Percentiles rank a stretch among this genome's conserved stretches.
phyloP scores from a whole-genome alignment of 2,888 invertebrate genomes.

The Plagiodera versicolora region DNA sequence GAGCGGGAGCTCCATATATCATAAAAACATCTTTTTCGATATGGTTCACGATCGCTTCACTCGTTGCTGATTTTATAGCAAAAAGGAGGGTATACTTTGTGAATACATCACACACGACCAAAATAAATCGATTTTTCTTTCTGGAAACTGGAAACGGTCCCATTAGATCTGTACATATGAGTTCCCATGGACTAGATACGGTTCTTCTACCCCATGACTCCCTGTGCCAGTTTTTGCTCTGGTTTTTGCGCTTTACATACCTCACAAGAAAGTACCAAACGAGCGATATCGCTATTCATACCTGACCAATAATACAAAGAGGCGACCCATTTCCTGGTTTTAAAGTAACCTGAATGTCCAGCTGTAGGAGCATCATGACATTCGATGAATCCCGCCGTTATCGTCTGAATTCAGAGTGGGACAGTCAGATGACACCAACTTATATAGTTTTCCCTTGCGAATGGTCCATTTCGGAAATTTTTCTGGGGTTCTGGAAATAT shows the following conservation, averaged over 20 bases:
- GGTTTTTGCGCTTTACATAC: constrained; percentile 20
- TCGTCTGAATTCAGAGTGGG: constrained; percentile 10
- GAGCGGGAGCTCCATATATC: constrained; percentile 12
- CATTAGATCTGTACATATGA: constrained; percentile 20
- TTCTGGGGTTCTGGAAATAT: constrained; percentile 10
- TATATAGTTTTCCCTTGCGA: constrained; percentile 22
- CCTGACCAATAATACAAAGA: constrained; percentile 17
- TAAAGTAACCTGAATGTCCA: constrained; percentile 20
- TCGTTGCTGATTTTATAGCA: constrained; percentile 13
- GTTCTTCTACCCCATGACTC: constrained; percentile 16
- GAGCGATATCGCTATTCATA: constrained; percentile 14
- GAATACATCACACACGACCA: constrained; percentile 21
- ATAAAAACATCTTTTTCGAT: constrained; percentile 21
- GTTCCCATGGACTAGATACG: constrained; percentile 16
- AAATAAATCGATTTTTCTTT: constrained; percentile 13
- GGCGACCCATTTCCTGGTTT: constrained; percentile 10
- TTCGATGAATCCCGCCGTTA: constrained; percentile 5
- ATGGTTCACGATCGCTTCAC: constrained; percentile 12
- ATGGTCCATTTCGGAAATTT: constrained; percentile 24
- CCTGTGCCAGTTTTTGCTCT: constrained; percentile 15
- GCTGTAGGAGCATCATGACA: constrained; percentile 19
- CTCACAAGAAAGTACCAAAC: constrained; percentile 13
- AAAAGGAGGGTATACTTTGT: constrained; percentile 14
- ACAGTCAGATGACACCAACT: constrained; percentile 14
- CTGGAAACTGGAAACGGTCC: constrained; percentile 20